A percentile compares a stretch with the other conserved stretches of the same genome.
These are phyloP conservation scores for Archegozetes longisetosus DNA, from an alignment of 1,140 invertebrate genomes.

Conservation along the genomic window DNA sequence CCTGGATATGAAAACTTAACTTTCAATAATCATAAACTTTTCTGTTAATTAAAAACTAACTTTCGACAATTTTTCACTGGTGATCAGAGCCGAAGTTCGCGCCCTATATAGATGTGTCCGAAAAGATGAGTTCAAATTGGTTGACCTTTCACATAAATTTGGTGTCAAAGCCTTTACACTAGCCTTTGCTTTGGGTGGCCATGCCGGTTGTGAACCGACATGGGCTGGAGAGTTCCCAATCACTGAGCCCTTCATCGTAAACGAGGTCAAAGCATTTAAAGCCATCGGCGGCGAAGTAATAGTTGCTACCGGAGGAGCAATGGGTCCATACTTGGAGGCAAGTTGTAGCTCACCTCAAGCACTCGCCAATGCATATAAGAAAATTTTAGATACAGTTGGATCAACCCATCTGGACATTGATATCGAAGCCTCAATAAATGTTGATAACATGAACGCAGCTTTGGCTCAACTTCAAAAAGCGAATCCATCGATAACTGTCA, in stretches of 20 bases:
- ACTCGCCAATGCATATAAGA: conserved; percentile 20
- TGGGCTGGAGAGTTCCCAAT: conserved; percentile 21
- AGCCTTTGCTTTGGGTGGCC: conserved; percentile 22
- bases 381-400: conserved; percentile 18
- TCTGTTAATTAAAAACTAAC: no score
- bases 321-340: conserved; percentile 23
- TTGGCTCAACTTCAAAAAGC: conserved; percentile 20
- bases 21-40: no score
- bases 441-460: conserved; percentile 20
- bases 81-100: conserved; percentile 12
- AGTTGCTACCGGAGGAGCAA: conserved; percentile 19
- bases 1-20: no score
- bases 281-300: conserved; percentile 20
- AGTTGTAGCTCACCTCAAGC: conserved; percentile 14
- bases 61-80: no score
- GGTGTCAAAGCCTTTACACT: conserved; percentile 20
- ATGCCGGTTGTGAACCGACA: conserved; percentile 20
- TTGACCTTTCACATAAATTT: conserved; percentile 17
- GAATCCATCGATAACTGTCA: conserved; percentile 18
- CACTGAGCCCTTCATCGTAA: conserved; percentile 20
- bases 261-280: conserved; percentile 19
- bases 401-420: conserved; percentile 24
- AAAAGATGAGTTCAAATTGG: conserved; percentile 12
- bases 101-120: conserved; percentile 11
- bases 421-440: conserved; percentile 21